Evolutionary conservation across 2,113 vertebrate species (phyloP).

Genomic region (Alouatta palliata): DNA sequence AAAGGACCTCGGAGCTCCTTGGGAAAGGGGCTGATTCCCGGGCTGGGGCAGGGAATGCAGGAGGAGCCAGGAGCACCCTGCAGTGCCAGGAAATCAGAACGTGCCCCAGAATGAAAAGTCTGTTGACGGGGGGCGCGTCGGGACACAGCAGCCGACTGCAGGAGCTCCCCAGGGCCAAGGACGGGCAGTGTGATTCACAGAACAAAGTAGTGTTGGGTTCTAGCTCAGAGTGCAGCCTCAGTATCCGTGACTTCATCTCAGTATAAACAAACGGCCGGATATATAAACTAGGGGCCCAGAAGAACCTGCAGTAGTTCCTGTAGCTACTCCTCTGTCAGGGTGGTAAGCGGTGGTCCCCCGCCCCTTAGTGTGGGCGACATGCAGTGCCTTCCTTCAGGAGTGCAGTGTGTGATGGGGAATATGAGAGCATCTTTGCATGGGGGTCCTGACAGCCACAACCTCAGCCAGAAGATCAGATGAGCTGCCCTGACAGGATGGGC

Average conservation of each 20-base stretch:
- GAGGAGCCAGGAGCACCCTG: too few species aligned
- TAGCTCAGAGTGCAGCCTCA: too few species aligned
- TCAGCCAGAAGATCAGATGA: background rate
- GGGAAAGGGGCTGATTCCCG: background rate
- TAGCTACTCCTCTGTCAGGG: background rate
- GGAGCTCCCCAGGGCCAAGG: background rate
- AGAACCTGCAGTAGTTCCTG: background rate
- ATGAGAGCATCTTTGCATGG: background rate
- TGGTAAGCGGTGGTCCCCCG: background rate
- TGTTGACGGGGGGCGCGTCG: too few species aligned
- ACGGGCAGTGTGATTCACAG: background rate
- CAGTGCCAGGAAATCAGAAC: background rate
- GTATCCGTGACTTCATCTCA: background rate
- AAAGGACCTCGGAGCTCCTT: background rate
- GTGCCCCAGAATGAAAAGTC: too few species aligned
- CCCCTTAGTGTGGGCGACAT: background rate
- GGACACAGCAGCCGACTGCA: background rate
- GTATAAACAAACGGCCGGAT: background rate
- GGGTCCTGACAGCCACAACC: background rate
- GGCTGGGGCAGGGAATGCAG: accelerated
- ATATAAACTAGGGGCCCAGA: too few species aligned
- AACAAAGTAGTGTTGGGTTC: background rate
- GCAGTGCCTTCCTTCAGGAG: background rate
- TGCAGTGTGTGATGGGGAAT: too few species aligned
- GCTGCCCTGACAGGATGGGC: background rate